Conservation (phyloP, 1,140 invertebrate species). For the Zaprionus ornatus region DNA sequence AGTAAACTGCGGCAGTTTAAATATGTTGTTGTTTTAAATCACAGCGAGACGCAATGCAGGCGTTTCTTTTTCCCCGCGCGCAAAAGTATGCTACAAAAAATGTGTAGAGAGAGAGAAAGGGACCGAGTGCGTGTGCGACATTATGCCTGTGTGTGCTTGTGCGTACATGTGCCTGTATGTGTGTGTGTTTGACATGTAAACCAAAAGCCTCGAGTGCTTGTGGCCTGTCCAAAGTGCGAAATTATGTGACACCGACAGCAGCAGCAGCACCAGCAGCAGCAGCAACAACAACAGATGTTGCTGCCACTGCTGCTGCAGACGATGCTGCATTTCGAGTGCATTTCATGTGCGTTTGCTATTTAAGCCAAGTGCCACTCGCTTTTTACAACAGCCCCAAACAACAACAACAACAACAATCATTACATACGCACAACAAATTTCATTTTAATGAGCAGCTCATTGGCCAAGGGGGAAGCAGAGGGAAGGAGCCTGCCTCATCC, state of each 20-base stretch:
- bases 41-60: background rate
- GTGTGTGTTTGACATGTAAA: slow-evolving; percentile 50
- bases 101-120: background rate
- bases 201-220: slow-evolving; percentile 51
- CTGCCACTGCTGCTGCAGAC: slow-evolving; percentile 21
- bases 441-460: slow-evolving; percentile 66
- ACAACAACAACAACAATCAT: slow-evolving; percentile 28
- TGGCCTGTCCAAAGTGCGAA: slow-evolving; percentile 55
- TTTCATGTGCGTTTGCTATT: slow-evolving; percentile 48
- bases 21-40: slow-evolving; percentile 24
- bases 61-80: slow-evolving; percentile 10
- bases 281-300: background rate
- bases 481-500: background rate
- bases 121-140: background rate
- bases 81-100: slow-evolving; percentile 44
- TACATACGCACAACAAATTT: slow-evolving; percentile 59
- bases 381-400: slow-evolving; percentile 30
- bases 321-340: slow-evolving; percentile 42
- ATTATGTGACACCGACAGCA: slow-evolving; percentile 56
- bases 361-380: slow-evolving; percentile 55
- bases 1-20: background rate
- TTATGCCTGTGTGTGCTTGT: too few species aligned
- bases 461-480: slow-evolving; percentile 4
- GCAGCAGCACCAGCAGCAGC: slow-evolving; percentile 28
- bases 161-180: background rate